Evolutionary conservation across 2,888 invertebrate species (phyloP).

Genomic region (Lithophane socia): DNA sequence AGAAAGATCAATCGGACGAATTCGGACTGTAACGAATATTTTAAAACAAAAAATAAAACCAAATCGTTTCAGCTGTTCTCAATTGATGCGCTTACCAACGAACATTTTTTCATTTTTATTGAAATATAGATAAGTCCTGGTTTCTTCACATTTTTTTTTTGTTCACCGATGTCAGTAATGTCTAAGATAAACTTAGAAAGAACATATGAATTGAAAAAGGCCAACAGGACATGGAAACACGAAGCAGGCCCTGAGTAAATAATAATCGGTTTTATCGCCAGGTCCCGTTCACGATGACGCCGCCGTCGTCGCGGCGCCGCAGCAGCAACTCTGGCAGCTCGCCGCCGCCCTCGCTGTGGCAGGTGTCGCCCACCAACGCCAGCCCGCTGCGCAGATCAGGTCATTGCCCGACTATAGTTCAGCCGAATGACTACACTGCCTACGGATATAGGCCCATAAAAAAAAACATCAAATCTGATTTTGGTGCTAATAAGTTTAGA

Average conservation of each 20-base stretch:
- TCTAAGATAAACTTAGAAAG: no score
- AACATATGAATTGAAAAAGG: background rate
- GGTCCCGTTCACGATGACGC: conserved; percentile 96
- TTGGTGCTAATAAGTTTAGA: background rate
- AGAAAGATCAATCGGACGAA: no score
- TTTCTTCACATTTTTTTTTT: background rate
- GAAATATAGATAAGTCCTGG: background rate
- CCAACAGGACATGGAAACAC: background rate
- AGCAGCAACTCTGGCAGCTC: conserved; percentile 93
- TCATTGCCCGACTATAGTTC: conserved; percentile 59
- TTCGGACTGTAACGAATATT: background rate
- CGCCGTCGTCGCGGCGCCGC: conserved; percentile 93
- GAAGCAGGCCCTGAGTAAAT: background rate
- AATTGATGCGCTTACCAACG: no score
- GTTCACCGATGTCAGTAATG: no score
- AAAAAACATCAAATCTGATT: no score
- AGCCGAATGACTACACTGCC: background rate
- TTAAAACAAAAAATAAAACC: background rate
- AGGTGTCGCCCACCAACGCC: conserved; percentile 95
- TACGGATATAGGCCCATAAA: accelerated
- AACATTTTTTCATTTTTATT: no score
- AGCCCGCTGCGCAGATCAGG: conserved; percentile 93
- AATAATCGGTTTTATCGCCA: conserved; percentile 66
- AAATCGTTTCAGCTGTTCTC: background rate
- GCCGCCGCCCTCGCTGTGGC: conserved; percentile 95